Conservation (phyloP, 2,797 vertebrate species). For the Bradypodion pumilum region DNA sequence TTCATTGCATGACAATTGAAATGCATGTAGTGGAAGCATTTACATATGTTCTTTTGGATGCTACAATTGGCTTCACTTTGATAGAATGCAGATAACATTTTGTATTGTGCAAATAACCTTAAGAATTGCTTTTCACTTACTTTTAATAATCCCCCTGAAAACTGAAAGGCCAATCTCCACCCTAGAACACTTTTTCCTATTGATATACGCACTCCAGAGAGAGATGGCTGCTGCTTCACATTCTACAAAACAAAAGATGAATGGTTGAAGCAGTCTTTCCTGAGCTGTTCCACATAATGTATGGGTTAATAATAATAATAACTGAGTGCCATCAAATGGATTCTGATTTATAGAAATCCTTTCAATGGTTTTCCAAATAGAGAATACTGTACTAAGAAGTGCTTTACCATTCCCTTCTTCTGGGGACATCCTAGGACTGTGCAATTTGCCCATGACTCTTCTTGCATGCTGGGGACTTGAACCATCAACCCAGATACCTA, state of each 20-base stretch:
- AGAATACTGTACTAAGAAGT: no score
- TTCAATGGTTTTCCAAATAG: no score
- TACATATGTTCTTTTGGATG: conserved; percentile 58
- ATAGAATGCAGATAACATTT: conserved; percentile 58
- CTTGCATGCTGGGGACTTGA: no score
- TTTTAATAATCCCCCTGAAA: conserved; percentile 51
- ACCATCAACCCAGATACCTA: no score
- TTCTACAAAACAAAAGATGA: not conserved
- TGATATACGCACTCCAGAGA: not conserved
- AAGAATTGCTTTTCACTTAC: conserved; percentile 47
- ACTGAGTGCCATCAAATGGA: no score
- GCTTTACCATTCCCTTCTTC: no score
- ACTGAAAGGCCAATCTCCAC: conserved; percentile 46
- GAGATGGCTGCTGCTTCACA: not conserved
- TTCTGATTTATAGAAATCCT: no score
- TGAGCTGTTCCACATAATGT: not conserved
- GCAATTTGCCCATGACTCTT: no score
- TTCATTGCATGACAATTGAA: conserved; percentile 61
- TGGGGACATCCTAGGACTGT: no score
- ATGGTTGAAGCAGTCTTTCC: not conserved
- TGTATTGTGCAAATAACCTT: conserved; percentile 36
- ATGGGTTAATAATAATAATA: not conserved
- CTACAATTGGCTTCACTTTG: conserved; percentile 50
- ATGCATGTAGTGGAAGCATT: conserved; percentile 61
- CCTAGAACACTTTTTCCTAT: conserved; percentile 33